phyloP scores from a whole-genome alignment of 2,797 vertebrate species.

The Acipenser ruthenus region DNA sequence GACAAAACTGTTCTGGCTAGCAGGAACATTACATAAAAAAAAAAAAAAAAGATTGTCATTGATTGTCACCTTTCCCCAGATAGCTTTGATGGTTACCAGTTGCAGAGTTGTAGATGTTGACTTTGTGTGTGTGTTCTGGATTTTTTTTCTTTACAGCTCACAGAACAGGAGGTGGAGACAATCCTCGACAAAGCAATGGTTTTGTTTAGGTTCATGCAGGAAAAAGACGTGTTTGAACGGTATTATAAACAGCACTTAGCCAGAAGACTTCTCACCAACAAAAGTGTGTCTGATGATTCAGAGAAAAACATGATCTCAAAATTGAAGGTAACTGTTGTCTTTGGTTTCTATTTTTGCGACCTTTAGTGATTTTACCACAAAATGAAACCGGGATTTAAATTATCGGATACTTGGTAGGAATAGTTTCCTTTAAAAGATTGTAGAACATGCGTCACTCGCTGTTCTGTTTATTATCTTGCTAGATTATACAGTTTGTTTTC shows the following conservation, averaged over 20 bases:
- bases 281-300: conserved; percentile 89
- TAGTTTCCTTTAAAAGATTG: too few relatives aligned
- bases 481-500: too few relatives aligned
- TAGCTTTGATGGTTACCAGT: too few relatives aligned
- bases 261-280: conserved; percentile 88
- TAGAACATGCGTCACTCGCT: too few relatives aligned
- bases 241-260: conserved; percentile 94
- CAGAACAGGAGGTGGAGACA: conserved; percentile 95
- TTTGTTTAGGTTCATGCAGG: conserved; percentile 96
- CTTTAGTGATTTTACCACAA: too few relatives aligned
- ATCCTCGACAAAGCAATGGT: conserved; percentile 98
- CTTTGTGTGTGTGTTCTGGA: conserved; percentile 9
- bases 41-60: too few relatives aligned
- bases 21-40: too few relatives aligned
- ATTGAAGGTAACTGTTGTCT: conserved; percentile 71
- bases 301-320: conserved; percentile 98
- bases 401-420: too few relatives aligned
- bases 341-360: neutral
- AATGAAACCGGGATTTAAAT: too few relatives aligned
- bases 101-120: neutral
- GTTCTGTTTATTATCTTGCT: too few relatives aligned
- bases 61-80: too few relatives aligned
- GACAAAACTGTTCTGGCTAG: neutral
- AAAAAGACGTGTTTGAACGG: conserved; percentile 95
- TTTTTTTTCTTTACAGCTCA: conserved; percentile 67